Base-by-base conservation (phyloP, 2,888 invertebrate species). In the Malthinus flaveolus region DNA sequence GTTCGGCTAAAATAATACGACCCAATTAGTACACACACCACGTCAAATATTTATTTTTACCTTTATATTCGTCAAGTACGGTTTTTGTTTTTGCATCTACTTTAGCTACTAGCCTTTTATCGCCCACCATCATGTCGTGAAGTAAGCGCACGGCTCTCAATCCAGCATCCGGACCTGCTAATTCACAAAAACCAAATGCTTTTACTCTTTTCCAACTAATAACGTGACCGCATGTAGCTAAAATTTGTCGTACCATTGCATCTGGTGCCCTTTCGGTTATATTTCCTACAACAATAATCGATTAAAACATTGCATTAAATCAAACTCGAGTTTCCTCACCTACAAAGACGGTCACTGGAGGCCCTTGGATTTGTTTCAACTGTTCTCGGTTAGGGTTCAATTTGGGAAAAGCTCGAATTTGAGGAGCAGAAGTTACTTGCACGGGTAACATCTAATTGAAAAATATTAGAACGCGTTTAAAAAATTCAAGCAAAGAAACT, bases 141-240 rank as follows among this genome's bases (percentile, higher is more conserved):
- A 99, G 83, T 65, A 99, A 82, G 42, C 95, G 82, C 64, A 99
- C 95, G 66, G 97, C 96, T 65, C 98, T 85, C 67, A 98, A 83
- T 36, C 97, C 98, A 12, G 97, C 93, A 80, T 97, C 96, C 11
- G 98, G 97, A 57, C 93, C 90, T 66, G 93, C 94, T 79, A 94
- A 95, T 82, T 98, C 98, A 81, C 97, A 96, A 82, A 98, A 99
- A 7, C 98, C 98, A 80, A 98, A 98, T 1, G 94, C 95, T 76
- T 95, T 94, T 11, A 98, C 97, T 59, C 98, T 85, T 80, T 98
- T 98, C 99, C 99, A 99, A 70, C 91, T 93, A 9, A 94, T 84
- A 48, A 99, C 95, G 61, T 90, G 89, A 3, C 99, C 99, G 82
- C 97, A 98, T 52, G 95, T 89, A 73, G 90, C 88, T 50, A 99